Evolutionary conservation across 2,888 invertebrate genomes (phyloP).

Genomic region (Drosophila mayaguana): DNA sequence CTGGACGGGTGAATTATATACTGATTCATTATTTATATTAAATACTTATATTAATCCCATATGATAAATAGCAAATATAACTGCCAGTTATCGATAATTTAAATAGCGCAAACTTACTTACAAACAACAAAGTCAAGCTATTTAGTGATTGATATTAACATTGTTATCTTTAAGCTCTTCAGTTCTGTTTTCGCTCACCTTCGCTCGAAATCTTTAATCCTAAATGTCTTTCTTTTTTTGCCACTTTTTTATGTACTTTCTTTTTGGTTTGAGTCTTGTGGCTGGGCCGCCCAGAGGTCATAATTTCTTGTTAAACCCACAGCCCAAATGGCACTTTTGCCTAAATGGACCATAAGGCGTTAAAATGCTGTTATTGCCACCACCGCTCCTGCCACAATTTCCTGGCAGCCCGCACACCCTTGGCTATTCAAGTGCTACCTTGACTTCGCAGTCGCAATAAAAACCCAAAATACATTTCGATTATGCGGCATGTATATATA

Average conservation of each 20-base stretch:
- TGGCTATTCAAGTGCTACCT: constrained; percentile 47
- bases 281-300: constrained; percentile 65
- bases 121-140: neutral
- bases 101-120: no score
- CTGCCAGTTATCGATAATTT: no score
- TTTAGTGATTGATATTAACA: neutral
- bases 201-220: constrained; percentile 1
- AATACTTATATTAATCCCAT: no score
- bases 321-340: constrained; percentile 83
- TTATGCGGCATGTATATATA: constrained; percentile 58
- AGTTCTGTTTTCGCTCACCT: neutral
- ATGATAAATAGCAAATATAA: no score
- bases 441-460: constrained; percentile 62
- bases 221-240: constrained; percentile 13
- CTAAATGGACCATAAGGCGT: constrained; percentile 83
- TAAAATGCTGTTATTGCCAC: constrained; percentile 76
- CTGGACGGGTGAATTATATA: no score
- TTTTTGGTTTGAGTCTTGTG: constrained; percentile 29
- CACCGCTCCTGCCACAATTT: constrained; percentile 9
- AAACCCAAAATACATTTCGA: constrained; percentile 77
- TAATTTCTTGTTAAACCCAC: constrained; percentile 82
- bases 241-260: constrained; percentile 42
- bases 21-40: no score
- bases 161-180: neutral
- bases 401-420: constrained; percentile 3